Conservation (phyloP, 1,140 invertebrate genomes). For the Lepidurus arcticus region DNA sequence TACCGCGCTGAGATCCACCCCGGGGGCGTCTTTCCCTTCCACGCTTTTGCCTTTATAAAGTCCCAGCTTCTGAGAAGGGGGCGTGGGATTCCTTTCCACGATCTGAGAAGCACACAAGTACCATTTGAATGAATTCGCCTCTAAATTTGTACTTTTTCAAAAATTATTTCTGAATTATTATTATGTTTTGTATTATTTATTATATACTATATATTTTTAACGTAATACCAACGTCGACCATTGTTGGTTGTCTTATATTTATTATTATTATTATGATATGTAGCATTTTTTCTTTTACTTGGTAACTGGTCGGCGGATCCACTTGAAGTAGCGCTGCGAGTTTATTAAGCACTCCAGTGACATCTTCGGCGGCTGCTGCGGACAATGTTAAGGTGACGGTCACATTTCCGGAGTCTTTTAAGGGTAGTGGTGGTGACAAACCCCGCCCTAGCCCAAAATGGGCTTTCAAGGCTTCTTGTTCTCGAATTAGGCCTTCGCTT, state of each 20-base stretch:
- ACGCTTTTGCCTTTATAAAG: constrained; percentile 72
- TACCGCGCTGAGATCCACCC: constrained; percentile 82
- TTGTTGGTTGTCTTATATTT: no score
- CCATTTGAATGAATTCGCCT: no score
- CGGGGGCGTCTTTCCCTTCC: constrained; percentile 73
- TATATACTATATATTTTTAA: no score
- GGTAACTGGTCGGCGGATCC: constrained; percentile 73
- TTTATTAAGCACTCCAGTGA: constrained; percentile 79
- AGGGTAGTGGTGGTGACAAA: constrained; percentile 52
- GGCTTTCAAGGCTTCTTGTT: constrained; percentile 45
- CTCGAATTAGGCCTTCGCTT: constrained; percentile 6
- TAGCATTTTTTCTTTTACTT: constrained; percentile 41
- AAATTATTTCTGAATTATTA: no score
- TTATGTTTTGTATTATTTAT: no score
- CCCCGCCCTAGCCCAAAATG: constrained; percentile 36
- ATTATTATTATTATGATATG: no score
- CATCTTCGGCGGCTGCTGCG: constrained; percentile 83
- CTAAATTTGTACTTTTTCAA: no score
- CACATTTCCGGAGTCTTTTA: constrained; percentile 73
- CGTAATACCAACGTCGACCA: no score
- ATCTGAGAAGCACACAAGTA: constrained; percentile 44
- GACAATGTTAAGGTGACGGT: constrained; percentile 87
- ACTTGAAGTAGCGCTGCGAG: constrained; percentile 87
- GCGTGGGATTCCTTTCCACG: constrained; percentile 68
- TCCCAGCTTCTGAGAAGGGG: constrained; percentile 70